Evolutionary conservation across 2,113 vertebrate genomes (phyloP).

Genomic region (Brachypodius melanocephalos): DNA sequence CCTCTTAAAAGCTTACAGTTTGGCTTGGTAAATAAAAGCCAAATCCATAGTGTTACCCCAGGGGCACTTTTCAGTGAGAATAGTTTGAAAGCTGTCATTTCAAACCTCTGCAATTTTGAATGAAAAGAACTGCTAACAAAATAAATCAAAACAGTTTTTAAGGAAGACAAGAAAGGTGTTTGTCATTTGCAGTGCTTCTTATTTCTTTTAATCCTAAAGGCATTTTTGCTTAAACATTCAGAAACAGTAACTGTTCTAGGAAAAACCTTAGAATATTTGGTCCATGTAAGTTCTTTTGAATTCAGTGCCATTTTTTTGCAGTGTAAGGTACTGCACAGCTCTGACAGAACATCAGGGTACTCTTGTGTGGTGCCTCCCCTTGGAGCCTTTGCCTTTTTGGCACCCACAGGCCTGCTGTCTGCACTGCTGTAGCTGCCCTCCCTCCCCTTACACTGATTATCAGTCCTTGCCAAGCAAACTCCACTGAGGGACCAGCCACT

Average conservation of each 20-base stretch:
- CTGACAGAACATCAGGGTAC: neutral
- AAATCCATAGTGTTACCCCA: neutral
- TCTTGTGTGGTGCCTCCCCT: accelerated
- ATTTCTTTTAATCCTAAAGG: neutral
- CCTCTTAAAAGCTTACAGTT: neutral
- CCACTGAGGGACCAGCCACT: accelerated
- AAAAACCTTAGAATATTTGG: neutral
- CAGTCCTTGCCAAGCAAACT: neutral
- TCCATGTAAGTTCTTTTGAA: neutral
- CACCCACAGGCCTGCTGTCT: neutral
- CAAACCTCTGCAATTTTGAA: constrained; percentile 20
- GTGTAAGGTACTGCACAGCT: neutral
- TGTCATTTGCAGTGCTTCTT: neutral
- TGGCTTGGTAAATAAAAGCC: neutral
- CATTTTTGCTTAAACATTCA: neutral
- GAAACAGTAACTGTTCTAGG: neutral
- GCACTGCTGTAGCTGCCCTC: neutral
- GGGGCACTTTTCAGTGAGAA: neutral
- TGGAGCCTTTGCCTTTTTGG: neutral
- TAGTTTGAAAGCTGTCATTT: neutral
- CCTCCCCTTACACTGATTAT: neutral
- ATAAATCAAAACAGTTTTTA: neutral
- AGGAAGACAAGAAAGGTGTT: neutral
- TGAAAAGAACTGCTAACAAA: neutral
- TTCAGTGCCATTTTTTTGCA: neutral